Percentiles rank a stretch among this genome's conserved stretches.
Evolutionary conservation across 2,113 vertebrate genomes (phyloP).

Genomic region (Marmota flaviventris): DNA sequence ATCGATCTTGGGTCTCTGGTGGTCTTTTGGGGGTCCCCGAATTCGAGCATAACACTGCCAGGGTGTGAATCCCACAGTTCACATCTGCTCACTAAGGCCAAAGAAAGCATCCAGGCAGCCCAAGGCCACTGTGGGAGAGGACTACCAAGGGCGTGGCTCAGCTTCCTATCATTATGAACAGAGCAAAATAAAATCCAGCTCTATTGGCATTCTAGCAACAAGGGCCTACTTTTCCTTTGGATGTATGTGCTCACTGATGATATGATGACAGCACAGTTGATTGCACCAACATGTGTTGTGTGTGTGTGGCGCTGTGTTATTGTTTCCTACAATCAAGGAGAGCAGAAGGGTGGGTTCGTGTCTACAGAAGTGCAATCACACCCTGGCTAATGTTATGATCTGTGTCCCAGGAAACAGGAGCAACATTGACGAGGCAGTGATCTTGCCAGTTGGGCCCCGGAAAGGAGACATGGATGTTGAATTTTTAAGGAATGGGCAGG

Average conservation of each 20-base stretch:
- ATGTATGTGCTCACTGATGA: background rate
- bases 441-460: background rate
- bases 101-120: background rate
- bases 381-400: accelerated
- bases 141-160: background rate
- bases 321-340: background rate
- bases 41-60: background rate
- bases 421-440: background rate
- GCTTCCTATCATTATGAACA: background rate
- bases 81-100: background rate
- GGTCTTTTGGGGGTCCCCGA: too few relatives aligned
- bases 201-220: background rate
- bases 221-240: background rate
- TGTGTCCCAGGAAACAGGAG: background rate
- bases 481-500: background rate
- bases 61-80: background rate
- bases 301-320: too few relatives aligned
- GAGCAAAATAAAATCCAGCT: background rate
- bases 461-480: background rate
- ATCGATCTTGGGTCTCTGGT: too few relatives aligned
- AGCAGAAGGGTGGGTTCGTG: background rate
- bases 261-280: background rate
- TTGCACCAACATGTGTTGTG: accelerated
- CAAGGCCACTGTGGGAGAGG: background rate
- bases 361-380: background rate